Base-by-base conservation (phyloP, 2,113 vertebrate species). In the Oreotrochilus melanogaster region DNA sequence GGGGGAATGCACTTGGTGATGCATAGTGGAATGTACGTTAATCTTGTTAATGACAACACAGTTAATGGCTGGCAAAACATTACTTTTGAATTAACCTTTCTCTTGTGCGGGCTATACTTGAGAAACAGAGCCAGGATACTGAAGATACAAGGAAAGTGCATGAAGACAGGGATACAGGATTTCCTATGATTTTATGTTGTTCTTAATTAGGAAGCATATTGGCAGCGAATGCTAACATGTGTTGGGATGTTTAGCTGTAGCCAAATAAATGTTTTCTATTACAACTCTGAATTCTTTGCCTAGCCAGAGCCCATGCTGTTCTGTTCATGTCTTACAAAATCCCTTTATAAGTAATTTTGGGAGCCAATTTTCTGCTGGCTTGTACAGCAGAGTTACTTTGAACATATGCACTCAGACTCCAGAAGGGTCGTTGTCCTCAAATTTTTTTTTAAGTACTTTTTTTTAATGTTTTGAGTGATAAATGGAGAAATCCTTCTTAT, bases 181-280 rank as follows among this genome's bases (percentile, higher is more conserved):
- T 98, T 98, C 98, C 98, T 98, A 97, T 98, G 96, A 99, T 98
- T 99, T 98, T 98, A 98, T 98, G 98, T 98, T 98, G 98, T 98
- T 98, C 97, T 98, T 98, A 98, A 98, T 99, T 98, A 98, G 98
- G 98, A 98, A 98, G 98, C 98, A 97, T 98, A 98, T 98, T 99
- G 98, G 99, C 98, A 98, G 98, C 98, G 97, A 98, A 98, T 94
- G 96, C 97, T 98, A 98, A 98, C 98, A 99, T 99, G 98, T 99
- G 98, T 98, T 98, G 97, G 98, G 98, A 98, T 98, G 98, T 98
- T 98, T 98, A 94, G 90, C 87, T 95, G 97, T 96, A 99, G 99
- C 99, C 99, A 99, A 99, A 98, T 98, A 98, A 98, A 98, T 99
- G 98, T 99, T 99, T 99, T 98, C 98, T 98, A 98, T 99, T 99